Base-by-base conservation (phyloP, 1,140 invertebrate species). In the Laupala kohalensis region DNA sequence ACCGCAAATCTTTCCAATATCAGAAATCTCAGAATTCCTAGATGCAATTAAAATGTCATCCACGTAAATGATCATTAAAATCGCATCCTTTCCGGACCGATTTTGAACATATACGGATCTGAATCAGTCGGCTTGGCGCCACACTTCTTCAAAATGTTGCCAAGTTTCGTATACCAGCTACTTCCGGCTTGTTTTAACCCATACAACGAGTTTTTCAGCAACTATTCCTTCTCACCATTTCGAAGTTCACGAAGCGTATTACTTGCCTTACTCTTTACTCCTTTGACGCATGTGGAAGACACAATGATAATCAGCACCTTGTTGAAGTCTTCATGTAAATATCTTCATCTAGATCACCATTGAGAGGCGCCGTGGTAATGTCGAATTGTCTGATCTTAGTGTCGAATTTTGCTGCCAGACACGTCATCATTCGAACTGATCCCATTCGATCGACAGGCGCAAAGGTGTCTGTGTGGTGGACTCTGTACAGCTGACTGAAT, bases 21-120 rank as follows among this genome's bases (percentile, higher is more conserved):
- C 15, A 4, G 71, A 26, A 25, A 67, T 69, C 15, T 71, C 64
- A 63, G 74, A 28, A 69, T 75, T 30, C 67, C 75, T 79, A 64
- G 75, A 78, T 69, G 77, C 77, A 53, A 81, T 75, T 13, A 80
- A 67, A 62, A 80, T 76, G 71, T 80, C 78, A 66, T 80, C 80
- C 9, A 81, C 79, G 75, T 80, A 81, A 4, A 80, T 29, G 19
- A 70, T 75, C 25, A 80, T 28, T 72, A 78, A 76, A 6, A 77
- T 71, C 27, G 74, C 76, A 19, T 74, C 72, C 15, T 74, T 53
- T 29, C 74, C 25, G 73, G 27, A 28, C 28, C 69, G 24, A 73
- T 76, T 26, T 66, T 74, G 75, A 81, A 79, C 19, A 81, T 24
- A 77, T 79, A 81, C 25, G 75, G 76, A 69, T 80, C 77, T 66